phyloP scores from a whole-genome alignment of 2,797 vertebrate genomes.

The Gymnodraco acuticeps region DNA sequence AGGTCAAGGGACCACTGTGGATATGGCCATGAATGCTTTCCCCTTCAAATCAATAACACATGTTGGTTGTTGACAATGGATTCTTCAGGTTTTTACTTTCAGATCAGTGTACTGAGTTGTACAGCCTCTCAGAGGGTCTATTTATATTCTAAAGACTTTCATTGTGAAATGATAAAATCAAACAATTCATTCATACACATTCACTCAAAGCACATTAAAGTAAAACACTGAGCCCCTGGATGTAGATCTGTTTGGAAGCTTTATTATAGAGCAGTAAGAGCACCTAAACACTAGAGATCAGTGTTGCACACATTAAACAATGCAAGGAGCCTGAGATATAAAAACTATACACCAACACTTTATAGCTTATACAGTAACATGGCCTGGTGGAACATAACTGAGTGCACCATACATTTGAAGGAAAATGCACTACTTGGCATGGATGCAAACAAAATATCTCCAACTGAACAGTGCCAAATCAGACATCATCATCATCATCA shows the following conservation, averaged over 20 bases:
- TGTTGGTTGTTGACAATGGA: too few relatives aligned
- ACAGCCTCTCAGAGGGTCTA: too few relatives aligned
- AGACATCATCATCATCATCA: too few relatives aligned
- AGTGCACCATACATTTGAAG: too few relatives aligned
- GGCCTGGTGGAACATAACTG: background rate
- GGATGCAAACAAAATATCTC: too few relatives aligned
- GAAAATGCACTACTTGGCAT: too few relatives aligned
- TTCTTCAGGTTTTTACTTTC: too few relatives aligned
- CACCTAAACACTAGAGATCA: constrained; percentile 50
- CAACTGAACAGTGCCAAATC: too few relatives aligned
- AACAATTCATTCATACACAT: background rate
- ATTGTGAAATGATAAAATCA: background rate
- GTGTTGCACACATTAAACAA: constrained; percentile 32
- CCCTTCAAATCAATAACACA: too few relatives aligned
- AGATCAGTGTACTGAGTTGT: too few relatives aligned
- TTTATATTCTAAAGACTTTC: background rate
- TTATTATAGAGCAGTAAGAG: background rate
- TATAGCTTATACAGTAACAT: background rate
- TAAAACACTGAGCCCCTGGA: background rate
- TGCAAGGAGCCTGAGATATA: background rate
- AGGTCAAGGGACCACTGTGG: too few relatives aligned
- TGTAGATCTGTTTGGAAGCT: background rate
- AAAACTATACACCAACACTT: background rate
- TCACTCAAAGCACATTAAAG: background rate
- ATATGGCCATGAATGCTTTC: too few relatives aligned